Conservation (phyloP, 2,888 invertebrate genomes). For the Hyalella azteca region DNA sequence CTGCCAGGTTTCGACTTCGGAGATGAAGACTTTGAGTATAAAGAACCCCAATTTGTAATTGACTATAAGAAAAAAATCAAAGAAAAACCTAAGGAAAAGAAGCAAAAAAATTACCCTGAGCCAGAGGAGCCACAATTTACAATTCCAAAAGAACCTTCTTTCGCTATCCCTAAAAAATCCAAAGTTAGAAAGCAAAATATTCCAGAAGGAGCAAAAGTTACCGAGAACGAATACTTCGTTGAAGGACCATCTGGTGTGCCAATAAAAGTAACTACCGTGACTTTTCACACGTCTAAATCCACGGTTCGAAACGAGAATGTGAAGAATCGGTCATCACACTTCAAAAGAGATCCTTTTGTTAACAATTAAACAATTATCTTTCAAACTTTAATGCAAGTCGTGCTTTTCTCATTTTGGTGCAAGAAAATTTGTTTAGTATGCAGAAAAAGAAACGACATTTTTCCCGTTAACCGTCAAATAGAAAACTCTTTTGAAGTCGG, state of each 20-base stretch:
- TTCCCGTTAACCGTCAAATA: too few relatives aligned
- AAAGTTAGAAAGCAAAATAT: not conserved
- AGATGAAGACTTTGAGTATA: slow-evolving; percentile 21
- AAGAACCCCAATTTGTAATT: slow-evolving; percentile 17
- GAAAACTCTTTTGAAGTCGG: too few relatives aligned
- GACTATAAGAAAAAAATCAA: slow-evolving; percentile 20
- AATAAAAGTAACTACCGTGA: slow-evolving; percentile 21
- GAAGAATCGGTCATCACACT: slow-evolving; percentile 22
- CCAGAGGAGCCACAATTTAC: not conserved
- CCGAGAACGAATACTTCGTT: slow-evolving; percentile 12
- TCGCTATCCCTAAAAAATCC: not conserved
- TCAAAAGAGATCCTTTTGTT: slow-evolving; percentile 26
- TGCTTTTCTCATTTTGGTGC: not conserved
- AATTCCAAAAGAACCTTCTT: not conserved
- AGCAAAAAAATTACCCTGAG: not conserved
- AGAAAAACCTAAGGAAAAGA: not conserved
- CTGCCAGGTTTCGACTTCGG: slow-evolving; percentile 8
- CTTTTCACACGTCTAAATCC: slow-evolving; percentile 24
- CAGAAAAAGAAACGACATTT: not conserved
- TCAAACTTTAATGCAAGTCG: not conserved
- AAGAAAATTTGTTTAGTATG: not conserved
- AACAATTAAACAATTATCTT: not conserved
- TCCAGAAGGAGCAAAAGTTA: slow-evolving; percentile 32
- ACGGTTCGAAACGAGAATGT: slow-evolving; percentile 35
- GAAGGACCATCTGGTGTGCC: slow-evolving; percentile 26